phyloP scores from a whole-genome alignment of 2,888 invertebrate species.

The Eilema depressum region DNA sequence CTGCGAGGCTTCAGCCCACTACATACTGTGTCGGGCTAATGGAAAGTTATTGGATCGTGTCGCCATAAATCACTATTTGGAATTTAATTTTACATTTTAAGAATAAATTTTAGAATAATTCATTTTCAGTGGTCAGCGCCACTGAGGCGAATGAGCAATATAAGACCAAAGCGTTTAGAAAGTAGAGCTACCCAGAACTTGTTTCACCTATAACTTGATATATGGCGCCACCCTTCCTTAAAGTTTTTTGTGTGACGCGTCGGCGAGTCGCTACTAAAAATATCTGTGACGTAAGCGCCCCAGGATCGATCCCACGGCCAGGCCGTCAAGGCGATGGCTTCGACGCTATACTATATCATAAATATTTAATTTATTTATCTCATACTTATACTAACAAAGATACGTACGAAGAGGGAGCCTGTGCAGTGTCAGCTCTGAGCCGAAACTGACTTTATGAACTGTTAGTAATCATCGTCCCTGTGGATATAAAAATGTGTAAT shows the following conservation, averaged over 20 bases:
- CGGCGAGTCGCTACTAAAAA: constrained; percentile 77
- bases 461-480: background rate
- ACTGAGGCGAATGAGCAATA: background rate
- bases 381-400: constrained; percentile 62
- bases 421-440: constrained; percentile 57
- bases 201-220: constrained; percentile 57
- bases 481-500: background rate
- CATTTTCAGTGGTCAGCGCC: background rate
- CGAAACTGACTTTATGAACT: background rate
- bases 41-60: constrained; percentile 49
- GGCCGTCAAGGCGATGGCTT: constrained; percentile 47
- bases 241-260: constrained; percentile 78
- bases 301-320: constrained; percentile 73
- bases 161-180: background rate
- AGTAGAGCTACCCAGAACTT: background rate
- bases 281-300: constrained; percentile 77
- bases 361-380: constrained; percentile 83
- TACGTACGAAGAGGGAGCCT: constrained; percentile 61
- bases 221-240: constrained; percentile 78
- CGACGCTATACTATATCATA: constrained; percentile 72
- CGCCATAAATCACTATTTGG: constrained; percentile 24
- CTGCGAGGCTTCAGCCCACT: constrained; percentile 54
- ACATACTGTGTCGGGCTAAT: constrained; percentile 55
- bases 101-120: background rate
- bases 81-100: background rate